Base-by-base conservation (phyloP, 2,888 invertebrate species). In the Dinocampus coccinellae region DNA sequence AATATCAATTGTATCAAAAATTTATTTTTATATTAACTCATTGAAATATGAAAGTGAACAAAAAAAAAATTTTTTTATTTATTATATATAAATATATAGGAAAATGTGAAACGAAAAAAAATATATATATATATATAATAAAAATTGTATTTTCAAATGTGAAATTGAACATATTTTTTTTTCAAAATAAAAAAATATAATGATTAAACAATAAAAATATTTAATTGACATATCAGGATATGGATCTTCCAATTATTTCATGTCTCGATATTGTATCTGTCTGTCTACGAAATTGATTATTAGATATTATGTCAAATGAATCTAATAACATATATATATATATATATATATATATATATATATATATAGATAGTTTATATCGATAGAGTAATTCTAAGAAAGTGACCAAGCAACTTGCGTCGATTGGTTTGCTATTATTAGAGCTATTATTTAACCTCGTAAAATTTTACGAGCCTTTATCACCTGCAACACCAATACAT, bases 401-500 rank as follows among this genome's bases (percentile, higher is more conserved):
- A 70, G 13, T 47, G 42, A 63, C 36, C 33, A 7, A 29, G 20
- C 70, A 33, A 22, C 13, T 62, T 58, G 34, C 58, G 58, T 61
- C 70, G 65, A 70, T 66, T 70, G 65, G 70, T 66, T 70, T 53
- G 69, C 58, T 71, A 69, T 74, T 73, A 74, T 73, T 73, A 69
- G 71, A 72, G 73, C 71, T 69, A 75, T 75, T 70, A 75, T 74
- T 74, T 63, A 42, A 53, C 39, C 66, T 75, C 74, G 74, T 75
- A 72, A 77, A 75, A 77, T 26, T 74, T 74, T 72, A 73, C 69
- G 67, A 65, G 64, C 53, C 67, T 69, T 75, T 73, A 75, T 75
- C 76, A 72, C 70, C 69, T 71, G 73, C 70, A 70, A 64, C 69
- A 69, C 47, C 47, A 16, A 47, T 20, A 47, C 47, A 47, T 47